Base-by-base conservation (phyloP, 2,888 invertebrate species). In the Herminia tarsipennalis region DNA sequence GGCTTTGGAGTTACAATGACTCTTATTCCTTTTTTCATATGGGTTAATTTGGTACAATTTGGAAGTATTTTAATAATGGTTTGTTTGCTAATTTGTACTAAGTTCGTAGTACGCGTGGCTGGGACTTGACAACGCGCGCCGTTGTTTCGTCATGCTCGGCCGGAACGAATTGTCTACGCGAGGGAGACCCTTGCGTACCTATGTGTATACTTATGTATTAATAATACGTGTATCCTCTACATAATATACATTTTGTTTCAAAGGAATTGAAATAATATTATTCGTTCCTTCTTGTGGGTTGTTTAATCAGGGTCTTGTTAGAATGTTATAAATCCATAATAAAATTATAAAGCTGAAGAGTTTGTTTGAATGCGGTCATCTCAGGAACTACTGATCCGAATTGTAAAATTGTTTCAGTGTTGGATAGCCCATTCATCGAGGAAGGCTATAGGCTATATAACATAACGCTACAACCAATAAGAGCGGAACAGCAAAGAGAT, bases 121-220 rank as follows among this genome's bases (percentile, higher is more conserved):
- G 69, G 71, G 83, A 83, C 81, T 84, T 84, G 84, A 83, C 80
- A 74, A 74, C 79, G 80, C 73, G 70, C 77, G 78, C 73, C 73
- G 74, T 70, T 66, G 75, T 85, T 90, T 89, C 82, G 91, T 74
- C 76, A 87, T 77, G 86, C 88, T 81, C 69, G 76, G 78, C 82
- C 83, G 87, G 83, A 90, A 90, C 91, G 73, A 91, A 91, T 89
- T 83, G 75, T 80, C 78, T 81, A 75, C 73, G 74, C 76, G 70
- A 72, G 81, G 81, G 84, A 81, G 76, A 62, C 55, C 32, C 59
- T 56, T 47, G 37, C 40, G 47, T 74, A 51, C 20, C 20, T 18
- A 18, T n/a, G n/a, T n/a, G 10, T 27, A 36, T 27, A 21, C n/a
- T 3, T 49, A 56, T 59, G 35, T 41, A 24, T 27, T 37, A 24